phyloP scores from a whole-genome alignment of 2,113 vertebrate genomes.

The Diadophis punctatus region DNA sequence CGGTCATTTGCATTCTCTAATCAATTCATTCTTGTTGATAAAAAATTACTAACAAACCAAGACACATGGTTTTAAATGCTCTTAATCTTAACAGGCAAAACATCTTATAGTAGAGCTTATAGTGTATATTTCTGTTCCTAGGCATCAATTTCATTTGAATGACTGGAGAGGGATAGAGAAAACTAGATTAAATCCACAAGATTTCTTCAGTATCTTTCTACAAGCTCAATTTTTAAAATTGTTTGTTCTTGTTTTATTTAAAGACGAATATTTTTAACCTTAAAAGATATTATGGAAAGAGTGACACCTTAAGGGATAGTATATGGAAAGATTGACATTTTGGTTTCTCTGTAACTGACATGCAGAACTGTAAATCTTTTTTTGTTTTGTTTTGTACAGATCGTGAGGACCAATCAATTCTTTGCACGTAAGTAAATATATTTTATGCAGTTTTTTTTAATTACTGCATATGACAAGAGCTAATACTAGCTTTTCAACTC shows the following conservation, averaged over 20 bases:
- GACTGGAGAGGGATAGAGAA: not conserved
- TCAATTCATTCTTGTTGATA: not conserved
- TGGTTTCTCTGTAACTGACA: not conserved
- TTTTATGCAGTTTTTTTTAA: not conserved
- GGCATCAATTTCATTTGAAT: not conserved
- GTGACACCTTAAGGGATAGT: not conserved
- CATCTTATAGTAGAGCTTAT: not conserved
- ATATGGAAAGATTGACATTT: not conserved
- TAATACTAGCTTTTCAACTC: not conserved
- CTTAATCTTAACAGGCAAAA: not conserved
- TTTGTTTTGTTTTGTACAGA: conserved; percentile 68
- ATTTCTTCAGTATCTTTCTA: not conserved
- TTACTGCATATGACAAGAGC: not conserved
- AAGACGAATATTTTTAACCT: not conserved
- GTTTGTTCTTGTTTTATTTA: not conserved
- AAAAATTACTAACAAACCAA: not conserved
- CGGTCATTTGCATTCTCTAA: not conserved
- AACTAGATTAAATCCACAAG: not conserved
- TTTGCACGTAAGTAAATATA: conserved; percentile 93
- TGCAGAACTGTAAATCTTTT: conserved; percentile 22
- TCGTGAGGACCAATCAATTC: conserved; percentile 98
- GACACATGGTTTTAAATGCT: not conserved
- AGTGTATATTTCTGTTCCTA: not conserved
- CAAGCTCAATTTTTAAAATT: not conserved
- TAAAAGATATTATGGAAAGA: not conserved